Percentiles rank a stretch among this genome's conserved stretches.
Evolutionary conservation across 2,888 invertebrate genomes (phyloP).

Genomic region (Dynastes grantii): DNA sequence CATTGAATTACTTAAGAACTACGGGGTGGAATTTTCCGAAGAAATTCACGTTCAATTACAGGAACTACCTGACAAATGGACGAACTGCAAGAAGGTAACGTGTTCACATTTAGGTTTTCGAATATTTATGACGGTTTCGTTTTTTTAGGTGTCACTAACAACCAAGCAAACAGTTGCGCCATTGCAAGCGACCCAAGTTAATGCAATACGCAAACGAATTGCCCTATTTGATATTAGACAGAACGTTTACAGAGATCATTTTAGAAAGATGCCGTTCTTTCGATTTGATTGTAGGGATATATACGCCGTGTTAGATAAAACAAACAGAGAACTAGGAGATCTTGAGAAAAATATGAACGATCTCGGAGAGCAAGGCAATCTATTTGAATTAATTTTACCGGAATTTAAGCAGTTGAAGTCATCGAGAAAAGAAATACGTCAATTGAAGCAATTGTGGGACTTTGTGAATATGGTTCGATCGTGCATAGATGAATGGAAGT

Average conservation of each 20-base stretch:
- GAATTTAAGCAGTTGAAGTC: constrained; percentile 85
- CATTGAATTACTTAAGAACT: constrained; percentile 87
- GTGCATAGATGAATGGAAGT: constrained; percentile 93
- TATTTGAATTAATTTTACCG: constrained; percentile 90
- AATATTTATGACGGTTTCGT: no score
- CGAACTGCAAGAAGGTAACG: constrained; percentile 81
- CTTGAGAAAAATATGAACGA: constrained; percentile 81
- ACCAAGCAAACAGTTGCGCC: constrained; percentile 91
- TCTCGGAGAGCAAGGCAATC: constrained; percentile 81
- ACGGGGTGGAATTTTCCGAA: constrained; percentile 91
- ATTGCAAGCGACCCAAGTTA: constrained; percentile 90
- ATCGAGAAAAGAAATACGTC: constrained; percentile 84
- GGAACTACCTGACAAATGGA: constrained; percentile 92
- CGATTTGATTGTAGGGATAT: constrained; percentile 78
- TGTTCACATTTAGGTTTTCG: no score
- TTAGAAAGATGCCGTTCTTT: constrained; percentile 76
- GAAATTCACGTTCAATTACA: constrained; percentile 82
- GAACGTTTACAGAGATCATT: constrained; percentile 83
- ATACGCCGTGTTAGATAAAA: constrained; percentile 80
- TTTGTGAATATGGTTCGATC: constrained; percentile 86
- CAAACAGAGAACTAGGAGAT: constrained; percentile 76
- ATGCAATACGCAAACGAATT: constrained; percentile 87
- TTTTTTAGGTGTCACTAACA: constrained; percentile 76
- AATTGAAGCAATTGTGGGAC: constrained; percentile 91
- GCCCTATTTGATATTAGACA: constrained; percentile 86